Evolutionary conservation across 2,113 vertebrate genomes (phyloP).

Genomic region (Centrocercus urophasianus): DNA sequence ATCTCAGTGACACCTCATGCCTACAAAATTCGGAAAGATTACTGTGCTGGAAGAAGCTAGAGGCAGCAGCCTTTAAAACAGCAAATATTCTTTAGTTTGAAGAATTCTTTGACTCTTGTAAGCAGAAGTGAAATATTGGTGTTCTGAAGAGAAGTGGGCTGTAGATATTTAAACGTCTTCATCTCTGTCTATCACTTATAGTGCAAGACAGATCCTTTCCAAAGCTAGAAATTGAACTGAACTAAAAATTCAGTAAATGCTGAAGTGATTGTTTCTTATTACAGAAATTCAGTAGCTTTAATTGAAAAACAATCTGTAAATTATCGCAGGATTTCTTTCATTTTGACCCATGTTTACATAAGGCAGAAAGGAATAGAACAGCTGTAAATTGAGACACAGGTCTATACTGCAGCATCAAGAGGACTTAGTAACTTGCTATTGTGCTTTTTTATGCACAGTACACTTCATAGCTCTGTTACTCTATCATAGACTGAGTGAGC

Average conservation of each 20-base stretch:
- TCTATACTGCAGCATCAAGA: background rate
- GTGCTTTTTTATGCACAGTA: background rate
- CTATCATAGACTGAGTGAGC: background rate
- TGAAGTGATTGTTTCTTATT: background rate
- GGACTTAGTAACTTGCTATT: background rate
- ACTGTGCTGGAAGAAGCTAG: background rate
- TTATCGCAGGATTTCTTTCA: background rate
- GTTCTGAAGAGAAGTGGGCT: background rate
- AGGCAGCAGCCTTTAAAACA: slow-evolving; percentile 1
- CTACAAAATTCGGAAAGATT: slow-evolving; percentile 16
- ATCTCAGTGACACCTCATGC: slow-evolving; percentile 8
- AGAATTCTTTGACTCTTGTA: background rate
- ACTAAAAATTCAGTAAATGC: slow-evolving; percentile 27
- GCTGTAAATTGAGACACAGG: background rate
- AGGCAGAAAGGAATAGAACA: background rate
- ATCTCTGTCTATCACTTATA: background rate
- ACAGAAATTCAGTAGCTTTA: background rate
- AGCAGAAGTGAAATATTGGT: slow-evolving; percentile 7
- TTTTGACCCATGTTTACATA: background rate
- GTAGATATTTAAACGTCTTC: slow-evolving; percentile 23
- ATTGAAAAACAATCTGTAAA: background rate
- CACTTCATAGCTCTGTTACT: background rate
- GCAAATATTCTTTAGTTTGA: background rate
- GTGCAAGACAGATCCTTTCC: background rate
- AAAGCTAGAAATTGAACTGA: slow-evolving; percentile 24